Evolutionary conservation across 2,113 vertebrate genomes (phyloP).

Genomic region (Progne subis): DNA sequence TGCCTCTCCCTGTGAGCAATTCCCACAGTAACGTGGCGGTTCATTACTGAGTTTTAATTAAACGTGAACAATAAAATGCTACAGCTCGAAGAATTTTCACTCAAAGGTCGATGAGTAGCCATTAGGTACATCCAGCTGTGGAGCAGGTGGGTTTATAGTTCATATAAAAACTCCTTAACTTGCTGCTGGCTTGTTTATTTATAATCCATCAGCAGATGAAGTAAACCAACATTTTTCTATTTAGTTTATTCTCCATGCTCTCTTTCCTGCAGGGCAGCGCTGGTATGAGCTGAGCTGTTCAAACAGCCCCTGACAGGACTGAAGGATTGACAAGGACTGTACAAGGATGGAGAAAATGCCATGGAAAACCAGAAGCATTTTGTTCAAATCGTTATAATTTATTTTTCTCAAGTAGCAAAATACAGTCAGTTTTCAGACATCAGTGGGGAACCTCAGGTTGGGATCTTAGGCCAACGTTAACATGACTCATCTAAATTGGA

Average conservation of each 20-base stretch:
- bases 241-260: rapidly evolving
- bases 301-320: background rate
- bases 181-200: background rate
- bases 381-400: background rate
- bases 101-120: no score
- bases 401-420: slow-evolving; percentile 1
- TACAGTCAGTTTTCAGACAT: background rate
- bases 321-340: background rate
- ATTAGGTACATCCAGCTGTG: background rate
- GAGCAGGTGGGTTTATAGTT: background rate
- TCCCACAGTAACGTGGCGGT: background rate
- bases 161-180: background rate
- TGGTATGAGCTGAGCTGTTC: background rate
- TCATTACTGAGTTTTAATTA: background rate
- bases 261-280: background rate
- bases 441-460: background rate
- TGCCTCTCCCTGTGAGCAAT: background rate
- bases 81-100: background rate
- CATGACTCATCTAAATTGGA: background rate
- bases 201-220: background rate
- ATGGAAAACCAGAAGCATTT: background rate
- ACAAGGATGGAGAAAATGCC: background rate
- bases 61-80: background rate
- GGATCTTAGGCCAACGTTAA: background rate
- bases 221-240: background rate